Evolutionary conservation across 2,113 vertebrate species (phyloP), one percentile per base, ranked within the genome.

Genomic region (Hippocampus mohnikei): DNA sequence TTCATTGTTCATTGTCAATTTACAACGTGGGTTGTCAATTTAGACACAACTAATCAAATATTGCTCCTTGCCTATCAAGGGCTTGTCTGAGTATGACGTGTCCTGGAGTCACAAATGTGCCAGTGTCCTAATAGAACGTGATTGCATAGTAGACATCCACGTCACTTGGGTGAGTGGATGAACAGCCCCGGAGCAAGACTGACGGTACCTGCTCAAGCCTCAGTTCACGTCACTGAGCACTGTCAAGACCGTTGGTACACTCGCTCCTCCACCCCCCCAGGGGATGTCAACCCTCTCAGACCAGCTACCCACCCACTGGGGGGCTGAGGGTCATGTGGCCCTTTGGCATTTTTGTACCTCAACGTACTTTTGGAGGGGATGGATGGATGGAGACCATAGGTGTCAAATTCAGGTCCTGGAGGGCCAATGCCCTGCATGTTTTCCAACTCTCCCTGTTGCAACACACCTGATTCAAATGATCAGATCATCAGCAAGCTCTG

Each of bases 201-300:
- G 67, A 75, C 78, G 83, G 80, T 86, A 84, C 85, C 83, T 80
- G 72, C 75, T 81, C 72, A 82, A 85, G 89, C 86, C 76, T 89
- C 75, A 87, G 88, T 87, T 86, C 88, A 88, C 84, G 25, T 80
- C 67, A 23, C 77, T 87, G 88, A 89, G 72, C 86, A 84, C 73
- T 77, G 81, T 77, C 82, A 37, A 69, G 66, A 66, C 78, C 62
- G 73, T 73, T 64, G 71, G 71, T 79, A 56, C 69, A 67, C 66
- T 72, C 69, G 16, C 75, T 70, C 62, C n/a, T n/a, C 8, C 55
- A 76, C 33, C 5, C 33, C 33, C 71, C 46, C 81, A 2, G 37
- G 66, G 76, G 80, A 83, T 75, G 63, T 67, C 70, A 66, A 64
- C 73, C 77, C 85, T 68, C 66, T 67, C 12, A 70, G 69, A 84